These are phyloP conservation scores for Colius striatus DNA, from an alignment of 2,113 vertebrate species.

Conservation along the genomic window DNA sequence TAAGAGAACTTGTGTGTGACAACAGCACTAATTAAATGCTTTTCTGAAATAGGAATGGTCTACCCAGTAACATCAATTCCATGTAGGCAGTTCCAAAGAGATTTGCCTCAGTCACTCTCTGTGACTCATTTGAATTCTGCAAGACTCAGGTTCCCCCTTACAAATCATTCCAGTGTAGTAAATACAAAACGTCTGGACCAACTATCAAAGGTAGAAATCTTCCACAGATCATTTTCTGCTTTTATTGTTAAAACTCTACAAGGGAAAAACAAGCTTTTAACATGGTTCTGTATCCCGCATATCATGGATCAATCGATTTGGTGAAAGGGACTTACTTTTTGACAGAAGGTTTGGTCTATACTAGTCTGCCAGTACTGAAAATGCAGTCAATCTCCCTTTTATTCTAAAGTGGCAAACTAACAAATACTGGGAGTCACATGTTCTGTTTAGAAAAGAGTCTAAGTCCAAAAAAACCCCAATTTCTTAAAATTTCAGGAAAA, in stretches of 20 bases:
- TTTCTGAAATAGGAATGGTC: not conserved
- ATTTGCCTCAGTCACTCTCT: not conserved
- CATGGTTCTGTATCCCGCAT: fast-evolving
- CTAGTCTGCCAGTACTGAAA: not conserved
- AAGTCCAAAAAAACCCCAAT: not conserved
- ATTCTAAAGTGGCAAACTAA: not conserved
- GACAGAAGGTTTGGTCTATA: not conserved
- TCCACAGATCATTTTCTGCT: not conserved
- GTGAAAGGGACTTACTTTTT: not conserved
- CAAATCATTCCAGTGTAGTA: not conserved
- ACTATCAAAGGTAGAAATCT: not conserved
- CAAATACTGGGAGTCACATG: not conserved
- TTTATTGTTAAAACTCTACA: not conserved
- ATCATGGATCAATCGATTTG: not conserved
- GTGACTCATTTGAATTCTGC: not conserved
- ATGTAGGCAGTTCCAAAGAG: not conserved
- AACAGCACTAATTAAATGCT: not conserved
- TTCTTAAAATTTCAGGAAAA: not conserved
- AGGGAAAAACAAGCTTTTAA: not conserved
- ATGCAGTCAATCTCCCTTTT: not conserved
- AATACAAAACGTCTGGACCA: not conserved
- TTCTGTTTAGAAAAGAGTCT: not conserved
- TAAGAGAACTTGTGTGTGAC: not conserved
- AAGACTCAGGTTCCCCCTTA: not conserved
- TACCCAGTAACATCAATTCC: not conserved